Percentiles rank a stretch among this genome's conserved stretches.
Conservation (phyloP, 2,113 vertebrate genomes). For the Himantopus leucocephalus region DNA sequence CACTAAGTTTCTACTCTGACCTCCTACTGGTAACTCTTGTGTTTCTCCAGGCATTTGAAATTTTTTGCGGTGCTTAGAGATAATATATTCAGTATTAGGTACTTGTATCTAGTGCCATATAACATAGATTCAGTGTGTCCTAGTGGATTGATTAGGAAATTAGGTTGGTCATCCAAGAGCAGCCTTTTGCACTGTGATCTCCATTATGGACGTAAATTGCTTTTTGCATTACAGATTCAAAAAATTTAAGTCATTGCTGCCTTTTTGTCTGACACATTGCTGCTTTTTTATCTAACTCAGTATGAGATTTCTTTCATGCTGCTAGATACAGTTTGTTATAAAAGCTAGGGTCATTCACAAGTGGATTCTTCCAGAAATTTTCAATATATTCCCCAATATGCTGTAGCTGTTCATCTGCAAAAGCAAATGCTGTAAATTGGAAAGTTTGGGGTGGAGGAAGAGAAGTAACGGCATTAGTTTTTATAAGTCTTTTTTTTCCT, state of each 20-base stretch:
- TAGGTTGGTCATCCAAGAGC: background rate
- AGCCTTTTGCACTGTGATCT: background rate
- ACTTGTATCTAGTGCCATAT: background rate
- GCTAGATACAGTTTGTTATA: background rate
- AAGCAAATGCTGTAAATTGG: background rate
- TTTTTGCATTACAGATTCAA: background rate
- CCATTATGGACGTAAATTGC: rapidly evolving
- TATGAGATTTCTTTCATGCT: background rate
- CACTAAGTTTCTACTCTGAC: background rate
- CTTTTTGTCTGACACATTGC: background rate
- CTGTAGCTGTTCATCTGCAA: background rate
- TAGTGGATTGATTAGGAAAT: background rate
- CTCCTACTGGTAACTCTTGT: background rate
- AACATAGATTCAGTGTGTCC: background rate
- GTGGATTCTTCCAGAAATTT: background rate
- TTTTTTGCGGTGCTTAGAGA: background rate
- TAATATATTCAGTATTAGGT: background rate
- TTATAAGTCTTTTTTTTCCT: background rate
- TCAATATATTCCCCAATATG: background rate
- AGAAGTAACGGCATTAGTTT: background rate
- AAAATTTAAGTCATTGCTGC: background rate
- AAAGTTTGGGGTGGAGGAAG: background rate
- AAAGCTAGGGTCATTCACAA: background rate
- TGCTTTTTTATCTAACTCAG: background rate
- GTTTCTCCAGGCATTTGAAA: background rate